Evolutionary conservation across 2,888 invertebrate genomes (phyloP).

Genomic region (Hyalella azteca): DNA sequence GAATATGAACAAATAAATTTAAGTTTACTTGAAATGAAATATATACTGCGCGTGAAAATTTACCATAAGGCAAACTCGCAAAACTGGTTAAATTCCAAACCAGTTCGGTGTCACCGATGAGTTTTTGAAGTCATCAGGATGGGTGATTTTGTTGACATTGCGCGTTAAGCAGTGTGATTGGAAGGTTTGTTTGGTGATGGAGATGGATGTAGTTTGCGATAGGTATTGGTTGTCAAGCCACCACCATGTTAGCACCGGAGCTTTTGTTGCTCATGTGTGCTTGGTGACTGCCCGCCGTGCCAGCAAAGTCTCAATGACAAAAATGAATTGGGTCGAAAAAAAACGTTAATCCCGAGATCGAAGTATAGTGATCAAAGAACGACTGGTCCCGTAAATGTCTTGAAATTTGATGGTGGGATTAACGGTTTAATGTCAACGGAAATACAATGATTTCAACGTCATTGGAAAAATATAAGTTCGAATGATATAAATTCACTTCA

Average conservation of each 20-base stretch:
- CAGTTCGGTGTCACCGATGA: not conserved
- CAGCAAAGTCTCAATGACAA: not conserved
- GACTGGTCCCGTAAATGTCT: too few relatives aligned
- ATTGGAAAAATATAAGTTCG: too few relatives aligned
- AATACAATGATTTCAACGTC: too few relatives aligned
- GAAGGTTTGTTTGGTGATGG: constrained; percentile 29
- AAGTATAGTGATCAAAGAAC: not conserved
- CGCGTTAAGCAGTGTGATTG: not conserved
- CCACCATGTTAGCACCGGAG: constrained; percentile 21
- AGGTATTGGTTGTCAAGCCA: constrained; percentile 25
- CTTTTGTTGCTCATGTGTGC: not conserved
- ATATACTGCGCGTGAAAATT: too few relatives aligned
- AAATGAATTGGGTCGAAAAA: not conserved
- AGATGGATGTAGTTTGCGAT: constrained; percentile 21
- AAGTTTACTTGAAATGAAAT: too few relatives aligned
- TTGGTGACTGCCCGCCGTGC: not conserved
- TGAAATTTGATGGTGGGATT: too few relatives aligned
- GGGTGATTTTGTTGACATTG: not conserved
- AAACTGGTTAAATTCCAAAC: not conserved
- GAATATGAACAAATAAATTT: too few relatives aligned
- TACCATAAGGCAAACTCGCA: too few relatives aligned
- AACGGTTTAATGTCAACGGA: too few relatives aligned
- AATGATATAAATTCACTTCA: too few relatives aligned
- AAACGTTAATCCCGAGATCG: not conserved
- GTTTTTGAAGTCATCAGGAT: constrained; percentile 4